Base-by-base conservation (phyloP, 2,797 vertebrate genomes). In the Cuculus canorus region DNA sequence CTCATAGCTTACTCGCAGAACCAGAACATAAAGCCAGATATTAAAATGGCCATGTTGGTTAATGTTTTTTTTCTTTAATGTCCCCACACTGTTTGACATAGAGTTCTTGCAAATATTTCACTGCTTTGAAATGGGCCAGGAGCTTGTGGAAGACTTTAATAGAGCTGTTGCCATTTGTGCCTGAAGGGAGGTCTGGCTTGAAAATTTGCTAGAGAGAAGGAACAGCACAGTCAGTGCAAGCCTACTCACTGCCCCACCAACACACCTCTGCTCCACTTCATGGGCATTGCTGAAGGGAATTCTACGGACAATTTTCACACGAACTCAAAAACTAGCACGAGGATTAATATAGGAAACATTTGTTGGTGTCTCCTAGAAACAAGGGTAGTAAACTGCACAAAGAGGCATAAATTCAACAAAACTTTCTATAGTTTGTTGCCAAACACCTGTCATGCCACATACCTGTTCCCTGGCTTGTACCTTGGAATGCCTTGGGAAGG, bases 221-320 rank as follows among this genome's bases (percentile, higher is more conserved):
- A 56, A 24, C 8, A 48, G 41, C 1, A 1, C 24, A 21, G 45
- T 0, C 1, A 3, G 52, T 27, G 37, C 35, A 57, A 57, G 50
- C n/a, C 61, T 1, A 2, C 50, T 79, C 0, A 1, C 39, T 75
- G 68, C 73, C 57, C 68, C 25, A 15, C 30, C 23, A 8, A 25
- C 2, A 1, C 17, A 4, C 45, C 39, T 57, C 43, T 0, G 1
- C 39, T 75, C 43, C 48, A 27, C 50, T 0, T 0, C 2, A 1
- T 17, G 27, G 68, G 59, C 41, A 57, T 41, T 1, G 2, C 48
- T 47, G 14, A 10, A 5, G 78, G 84, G 45, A 71, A 68, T 81
- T 65, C 63, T 70, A 17, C 1, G 2, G n/a, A 24, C 35, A 16
- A 1, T 47, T 52, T 81, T 59, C 66, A 15, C 10, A 2, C 15